A percentile compares a stretch with the other conserved stretches of the same genome.
phyloP scores from a whole-genome alignment of 2,797 vertebrate genomes.

The Pampus argenteus region DNA sequence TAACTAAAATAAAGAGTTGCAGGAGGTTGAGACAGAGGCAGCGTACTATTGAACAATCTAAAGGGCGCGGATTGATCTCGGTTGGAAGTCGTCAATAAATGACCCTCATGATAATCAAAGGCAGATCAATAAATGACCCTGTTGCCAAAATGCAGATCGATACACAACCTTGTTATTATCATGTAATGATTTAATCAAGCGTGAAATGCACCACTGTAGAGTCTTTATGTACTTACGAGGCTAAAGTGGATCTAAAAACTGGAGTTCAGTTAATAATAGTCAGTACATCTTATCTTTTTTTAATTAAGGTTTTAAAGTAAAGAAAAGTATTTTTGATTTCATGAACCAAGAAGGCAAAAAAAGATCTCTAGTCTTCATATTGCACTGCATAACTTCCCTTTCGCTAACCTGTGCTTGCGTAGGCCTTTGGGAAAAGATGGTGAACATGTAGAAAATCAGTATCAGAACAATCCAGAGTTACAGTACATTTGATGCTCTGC shows the following conservation, averaged over 20 bases:
- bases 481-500: constrained; percentile 49
- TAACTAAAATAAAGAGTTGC: constrained; percentile 59
- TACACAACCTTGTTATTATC: constrained; percentile 64
- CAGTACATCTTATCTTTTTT: constrained; percentile 4
- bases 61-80: constrained; percentile 61
- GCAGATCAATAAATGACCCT: constrained; percentile 68
- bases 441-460: constrained; percentile 24
- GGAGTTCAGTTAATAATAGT: constrained; percentile 1
- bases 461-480: constrained; percentile 22
- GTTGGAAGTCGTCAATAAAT: constrained; percentile 65
- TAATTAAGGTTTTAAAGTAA: neutral
- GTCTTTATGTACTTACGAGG: neutral
- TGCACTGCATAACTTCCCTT: constrained; percentile 1
- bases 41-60: constrained; percentile 59
- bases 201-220: constrained; percentile 28
- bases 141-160: constrained; percentile 61
- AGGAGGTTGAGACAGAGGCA: constrained; percentile 40
- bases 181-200: constrained; percentile 65
- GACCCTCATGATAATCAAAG: constrained; percentile 74
- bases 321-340: too few species aligned
- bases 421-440: constrained; percentile 28
- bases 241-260: constrained; percentile 16
- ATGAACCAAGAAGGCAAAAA: constrained; percentile 20
- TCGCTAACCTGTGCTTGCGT: constrained; percentile 2
- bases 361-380: constrained; percentile 16